Conservation (phyloP, 2,888 invertebrate genomes). For the Lasioglossum marginatum region DNA sequence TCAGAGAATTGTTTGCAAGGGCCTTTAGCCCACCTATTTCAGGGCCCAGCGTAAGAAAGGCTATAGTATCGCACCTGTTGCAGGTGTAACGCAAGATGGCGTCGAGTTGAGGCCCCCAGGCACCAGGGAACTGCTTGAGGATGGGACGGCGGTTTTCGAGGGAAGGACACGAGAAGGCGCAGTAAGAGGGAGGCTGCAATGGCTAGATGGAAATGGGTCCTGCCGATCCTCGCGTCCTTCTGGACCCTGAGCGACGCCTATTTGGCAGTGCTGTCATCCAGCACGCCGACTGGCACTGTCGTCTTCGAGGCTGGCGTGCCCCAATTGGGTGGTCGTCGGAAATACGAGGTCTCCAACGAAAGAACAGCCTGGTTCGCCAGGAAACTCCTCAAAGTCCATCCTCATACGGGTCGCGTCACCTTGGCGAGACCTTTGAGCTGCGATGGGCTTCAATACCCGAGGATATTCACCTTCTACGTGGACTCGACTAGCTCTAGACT, state of each 20-base stretch:
- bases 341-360: constrained; percentile 92
- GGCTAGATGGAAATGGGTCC: constrained; percentile 77
- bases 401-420: constrained; percentile 90
- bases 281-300: constrained; percentile 87
- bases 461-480: constrained; percentile 93
- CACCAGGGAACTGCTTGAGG: constrained; percentile 18
- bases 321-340: constrained; percentile 91
- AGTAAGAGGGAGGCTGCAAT: constrained; percentile 70
- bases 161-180: constrained; percentile 62
- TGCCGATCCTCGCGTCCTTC: constrained; percentile 68
- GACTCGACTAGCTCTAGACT: constrained; percentile 93
- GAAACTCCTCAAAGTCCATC: constrained; percentile 91
- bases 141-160: constrained; percentile 55
- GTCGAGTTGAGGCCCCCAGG: constrained; percentile 31
- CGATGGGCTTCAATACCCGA: constrained; percentile 93
- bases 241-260: constrained; percentile 76
- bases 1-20: not conserved
- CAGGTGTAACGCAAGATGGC: constrained; percentile 52
- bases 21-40: not conserved
- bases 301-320: constrained; percentile 93
- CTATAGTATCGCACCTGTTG: not conserved
- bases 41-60: not conserved
- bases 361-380: constrained; percentile 93
- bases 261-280: constrained; percentile 81
- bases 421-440: constrained; percentile 90